Evolutionary conservation across 2,888 invertebrate genomes (phyloP).

Genomic region (Leptinotarsa juncta): DNA sequence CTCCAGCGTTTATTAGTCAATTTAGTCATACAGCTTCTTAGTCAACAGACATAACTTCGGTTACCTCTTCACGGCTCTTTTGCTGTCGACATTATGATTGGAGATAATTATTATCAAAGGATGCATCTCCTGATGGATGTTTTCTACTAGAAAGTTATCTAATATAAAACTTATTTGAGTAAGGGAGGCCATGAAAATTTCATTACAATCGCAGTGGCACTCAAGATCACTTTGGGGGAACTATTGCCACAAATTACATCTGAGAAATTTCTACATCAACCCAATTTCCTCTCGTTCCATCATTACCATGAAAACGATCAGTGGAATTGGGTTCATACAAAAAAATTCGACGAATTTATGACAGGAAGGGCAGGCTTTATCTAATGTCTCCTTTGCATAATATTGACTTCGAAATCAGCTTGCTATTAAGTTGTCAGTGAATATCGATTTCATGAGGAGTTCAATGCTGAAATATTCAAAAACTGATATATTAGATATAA

Average conservation of each 20-base stretch:
- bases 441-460: background rate
- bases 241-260: conserved; percentile 17
- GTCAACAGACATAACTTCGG: too few relatives aligned
- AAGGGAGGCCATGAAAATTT: background rate
- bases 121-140: background rate
- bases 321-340: conserved; percentile 4
- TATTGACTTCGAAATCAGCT: conserved; percentile 10
- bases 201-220: background rate
- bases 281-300: background rate
- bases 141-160: background rate
- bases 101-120: too few relatives aligned
- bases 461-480: background rate
- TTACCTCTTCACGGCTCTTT: too few relatives aligned
- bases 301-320: conserved; percentile 13
- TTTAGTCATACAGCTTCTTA: too few relatives aligned
- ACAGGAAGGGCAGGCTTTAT: conserved; percentile 10
- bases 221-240: background rate
- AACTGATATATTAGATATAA: background rate
- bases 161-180: background rate
- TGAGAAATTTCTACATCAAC: background rate
- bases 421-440: conserved; percentile 1
- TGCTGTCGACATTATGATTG: too few relatives aligned
- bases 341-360: conserved; percentile 11
- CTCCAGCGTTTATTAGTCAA: too few relatives aligned
- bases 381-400: conserved; percentile 19